A percentile compares a stretch with the other conserved stretches of the same genome.
Conservation (phyloP, 2,797 vertebrate species). For the Argentina silus region DNA sequence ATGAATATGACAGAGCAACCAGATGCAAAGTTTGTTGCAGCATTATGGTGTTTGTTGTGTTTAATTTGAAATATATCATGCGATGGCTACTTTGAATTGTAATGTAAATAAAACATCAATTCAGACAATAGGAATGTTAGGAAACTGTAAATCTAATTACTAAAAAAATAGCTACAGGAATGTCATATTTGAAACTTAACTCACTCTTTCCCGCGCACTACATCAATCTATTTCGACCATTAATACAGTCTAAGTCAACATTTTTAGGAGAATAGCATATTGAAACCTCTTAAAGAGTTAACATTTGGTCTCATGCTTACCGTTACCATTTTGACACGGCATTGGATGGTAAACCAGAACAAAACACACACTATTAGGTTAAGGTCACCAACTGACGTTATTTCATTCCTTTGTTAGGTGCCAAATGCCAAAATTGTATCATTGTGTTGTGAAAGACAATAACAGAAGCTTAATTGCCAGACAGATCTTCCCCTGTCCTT, state of each 20-base stretch:
- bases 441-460: slow-evolving; percentile 3
- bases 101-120: too few species aligned
- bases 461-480: slow-evolving; percentile 4
- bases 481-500: slow-evolving; percentile 35
- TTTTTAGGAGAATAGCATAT: neutral
- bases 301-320: neutral
- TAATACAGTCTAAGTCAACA: neutral
- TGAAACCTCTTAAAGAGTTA: neutral
- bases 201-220: too few species aligned
- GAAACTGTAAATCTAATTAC: too few species aligned
- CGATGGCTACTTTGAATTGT: neutral
- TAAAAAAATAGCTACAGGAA: too few species aligned
- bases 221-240: neutral
- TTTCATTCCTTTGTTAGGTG: neutral
- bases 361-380: neutral
- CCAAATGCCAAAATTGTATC: neutral
- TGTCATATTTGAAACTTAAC: too few species aligned
- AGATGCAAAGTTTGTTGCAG: neutral
- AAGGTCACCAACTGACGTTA: neutral
- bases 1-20: neutral
- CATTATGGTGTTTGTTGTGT: neutral
- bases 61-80: neutral
- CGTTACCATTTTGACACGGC: neutral
- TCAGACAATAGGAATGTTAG: too few species aligned
- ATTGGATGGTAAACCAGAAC: neutral